phyloP scores from a whole-genome alignment of 2,797 vertebrate species.

The Tachyglossus aculeatus region DNA sequence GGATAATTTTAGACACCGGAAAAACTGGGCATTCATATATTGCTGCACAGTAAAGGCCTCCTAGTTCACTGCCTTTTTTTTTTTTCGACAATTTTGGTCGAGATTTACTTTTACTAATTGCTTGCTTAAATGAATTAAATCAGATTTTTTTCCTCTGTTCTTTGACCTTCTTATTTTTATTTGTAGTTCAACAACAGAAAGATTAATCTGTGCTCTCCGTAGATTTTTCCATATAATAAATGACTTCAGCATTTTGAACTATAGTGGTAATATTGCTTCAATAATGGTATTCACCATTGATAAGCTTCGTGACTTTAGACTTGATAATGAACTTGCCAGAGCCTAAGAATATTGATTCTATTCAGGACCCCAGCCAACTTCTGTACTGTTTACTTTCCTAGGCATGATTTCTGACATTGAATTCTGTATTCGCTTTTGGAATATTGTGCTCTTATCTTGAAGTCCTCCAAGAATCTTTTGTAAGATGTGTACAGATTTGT shows the following conservation, averaged over 20 bases:
- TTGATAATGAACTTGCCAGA: slow-evolving; percentile 4
- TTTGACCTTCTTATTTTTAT: slow-evolving; percentile 3
- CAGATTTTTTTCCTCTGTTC: background rate
- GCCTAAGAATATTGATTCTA: slow-evolving; percentile 1
- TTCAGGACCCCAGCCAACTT: background rate
- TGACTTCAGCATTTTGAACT: background rate
- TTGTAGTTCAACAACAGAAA: background rate
- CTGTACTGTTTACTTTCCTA: background rate
- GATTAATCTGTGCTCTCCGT: slow-evolving; percentile 5
- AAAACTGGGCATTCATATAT: too few relatives aligned
- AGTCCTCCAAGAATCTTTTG: slow-evolving; percentile 15
- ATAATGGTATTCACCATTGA: background rate
- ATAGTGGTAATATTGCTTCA: slow-evolving; percentile 18
- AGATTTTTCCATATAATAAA: slow-evolving; percentile 7
- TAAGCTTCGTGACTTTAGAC: background rate
- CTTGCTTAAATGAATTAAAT: too few relatives aligned
- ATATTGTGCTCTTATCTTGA: background rate
- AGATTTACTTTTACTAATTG: too few relatives aligned
- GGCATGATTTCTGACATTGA: background rate
- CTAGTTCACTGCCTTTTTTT: too few relatives aligned
- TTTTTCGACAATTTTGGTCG: too few relatives aligned
- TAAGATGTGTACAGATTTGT: slow-evolving; percentile 17
- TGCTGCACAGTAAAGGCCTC: too few relatives aligned
- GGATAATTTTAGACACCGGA: too few relatives aligned
- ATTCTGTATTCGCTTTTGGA: background rate